Base-by-base conservation (phyloP, 2,113 vertebrate species). In the Microcebus tavaratra region DNA sequence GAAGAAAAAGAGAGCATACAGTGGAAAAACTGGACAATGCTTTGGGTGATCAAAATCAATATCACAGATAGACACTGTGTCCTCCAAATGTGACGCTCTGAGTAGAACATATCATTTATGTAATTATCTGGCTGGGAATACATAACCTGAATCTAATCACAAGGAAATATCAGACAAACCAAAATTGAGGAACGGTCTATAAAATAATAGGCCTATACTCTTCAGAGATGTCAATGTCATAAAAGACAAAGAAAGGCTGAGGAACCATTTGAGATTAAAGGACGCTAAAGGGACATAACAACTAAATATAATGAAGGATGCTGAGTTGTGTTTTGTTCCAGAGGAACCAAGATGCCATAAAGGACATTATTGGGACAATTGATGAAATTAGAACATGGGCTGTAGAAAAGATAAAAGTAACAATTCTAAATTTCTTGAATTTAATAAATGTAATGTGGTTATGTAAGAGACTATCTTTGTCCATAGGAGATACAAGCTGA, bases 381-480 rank as follows among this genome's bases (percentile, higher is more conserved):
- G 59, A 75, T 91, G 53, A 87, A 89, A 95, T 88, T 84, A 78
- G 72, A 88, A 88, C 88, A 91, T 72, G 31, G 21, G 34, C 36
- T 88, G 20, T 65, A 96, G 61, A 48, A 78, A 53, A 95, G 68
- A 48, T 82, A 61, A 93, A 82, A n/a, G 8, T 85, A 91, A 57
- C 72, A 63, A 50, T 34, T 29, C 34, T 92, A 86, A 53, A 48
- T 94, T 89, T 91, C 1, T 14, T 63, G 48, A 82, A 88, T 89
- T 93, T 93, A 61, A 83, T 93, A 72, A 72, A 1, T 36, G 23
- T 72, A 50, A 75, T 86, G 4, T 75, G 61, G 9, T 48, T 91
- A 63, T 68, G 20, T 81, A 91, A 95, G 45, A 11, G 1, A 90
- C 80, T 84, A 53, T 36, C 36, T 63, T 95, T 78, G 15, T 96